Base-by-base conservation (phyloP, 2,888 invertebrate species). In the Lobophora halterata region DNA sequence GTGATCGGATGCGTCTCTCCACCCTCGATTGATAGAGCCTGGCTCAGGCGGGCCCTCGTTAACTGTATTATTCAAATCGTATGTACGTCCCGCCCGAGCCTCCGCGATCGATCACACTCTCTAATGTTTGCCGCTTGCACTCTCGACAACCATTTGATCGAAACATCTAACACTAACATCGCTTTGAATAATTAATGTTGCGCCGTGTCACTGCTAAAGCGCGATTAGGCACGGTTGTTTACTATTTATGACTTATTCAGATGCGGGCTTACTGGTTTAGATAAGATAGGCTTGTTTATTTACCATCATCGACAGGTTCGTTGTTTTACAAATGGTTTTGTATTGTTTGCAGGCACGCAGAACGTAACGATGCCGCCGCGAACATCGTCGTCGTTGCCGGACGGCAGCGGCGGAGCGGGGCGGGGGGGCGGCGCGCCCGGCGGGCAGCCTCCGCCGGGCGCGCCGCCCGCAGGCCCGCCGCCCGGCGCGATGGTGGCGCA, bases 311-410 rank as follows among this genome's bases (percentile, higher is more conserved):
- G 25, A 29, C 28, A 17, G n/a, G 24, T 28, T 24, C 16, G 16
- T 11, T 11, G 21, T 8, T 5, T 26, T 16, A 20, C 7, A 13
- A 3, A 18, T 18, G 8, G 11, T n/a, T 25, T 24, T 8, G 32
- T n/a, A 11, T 17, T 29, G 31, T 31, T 88, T 83, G 20, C 81
- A 94, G 94, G 94, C 76, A 94, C 93, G 81, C 95, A 95, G 92
- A 96, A 94, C 93, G 93, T 96, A 92, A 94, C 96, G 89, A 97
- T 97, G 94, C 97, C 97, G 79, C 95, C 96, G 77, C 93, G 97
- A 77, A 97, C 97, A 81, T 95, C 97, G 69, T 97, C 97, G 81
- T 89, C 92, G 88, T 77, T 93, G 89, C 79, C 85, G 55, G 88
- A 79, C 79, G 90, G 88, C 85, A 80, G 79, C 73, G 88, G 81